A percentile compares a stretch with the other conserved stretches of the same genome.
Conservation (phyloP, 1,140 invertebrate genomes). For the Sipha flava region DNA sequence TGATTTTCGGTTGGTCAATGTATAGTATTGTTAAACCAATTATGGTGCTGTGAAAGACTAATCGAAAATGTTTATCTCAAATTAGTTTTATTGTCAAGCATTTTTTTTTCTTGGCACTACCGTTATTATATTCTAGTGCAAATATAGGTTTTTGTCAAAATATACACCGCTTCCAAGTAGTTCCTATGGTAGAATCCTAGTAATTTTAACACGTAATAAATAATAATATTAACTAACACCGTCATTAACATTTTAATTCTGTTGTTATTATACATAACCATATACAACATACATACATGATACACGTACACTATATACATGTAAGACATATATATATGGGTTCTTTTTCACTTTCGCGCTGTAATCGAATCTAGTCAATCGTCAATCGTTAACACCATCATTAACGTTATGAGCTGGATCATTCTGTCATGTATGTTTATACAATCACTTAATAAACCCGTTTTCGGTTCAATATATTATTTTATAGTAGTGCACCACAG, state of each 20-base stretch:
- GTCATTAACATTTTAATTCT: not conserved
- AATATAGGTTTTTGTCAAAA: not conserved
- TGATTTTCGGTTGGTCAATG: not conserved
- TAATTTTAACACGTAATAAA: not conserved
- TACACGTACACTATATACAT: not conserved
- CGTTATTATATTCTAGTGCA: not conserved
- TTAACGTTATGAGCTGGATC: not conserved
- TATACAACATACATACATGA: not conserved
- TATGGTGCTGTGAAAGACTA: not conserved
- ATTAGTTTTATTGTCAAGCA: not conserved
- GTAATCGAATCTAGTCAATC: constrained; percentile 3
- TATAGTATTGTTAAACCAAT: not conserved
- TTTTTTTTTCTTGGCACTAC: not conserved
- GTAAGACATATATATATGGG: not conserved
- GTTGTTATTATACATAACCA: not conserved
- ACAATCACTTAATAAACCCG: not conserved
- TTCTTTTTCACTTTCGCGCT: not conserved
- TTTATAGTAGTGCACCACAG: no score
- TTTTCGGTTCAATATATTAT: no score
- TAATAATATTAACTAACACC: not conserved
- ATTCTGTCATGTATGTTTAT: not conserved
- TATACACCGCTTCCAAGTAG: not conserved
- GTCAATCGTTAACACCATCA: not conserved
- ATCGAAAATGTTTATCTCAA: not conserved
- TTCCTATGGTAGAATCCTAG: constrained; percentile 24